Evolutionary conservation across 2,888 invertebrate genomes (phyloP).

Genomic region (Crossocerus cetratus): DNA sequence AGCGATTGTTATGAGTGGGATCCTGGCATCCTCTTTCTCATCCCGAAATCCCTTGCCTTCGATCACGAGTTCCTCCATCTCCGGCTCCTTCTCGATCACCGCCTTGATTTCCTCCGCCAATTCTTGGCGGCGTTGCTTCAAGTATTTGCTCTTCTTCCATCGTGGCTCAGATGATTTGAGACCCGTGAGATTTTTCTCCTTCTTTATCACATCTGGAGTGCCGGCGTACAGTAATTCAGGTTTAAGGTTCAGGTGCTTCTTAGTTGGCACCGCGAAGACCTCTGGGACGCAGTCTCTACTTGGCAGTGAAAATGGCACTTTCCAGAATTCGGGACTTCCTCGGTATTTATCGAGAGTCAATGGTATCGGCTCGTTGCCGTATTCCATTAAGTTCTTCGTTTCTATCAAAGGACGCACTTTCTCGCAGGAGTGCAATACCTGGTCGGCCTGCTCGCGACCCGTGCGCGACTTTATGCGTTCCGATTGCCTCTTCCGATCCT

Average conservation of each 20-base stretch:
- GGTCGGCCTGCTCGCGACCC: constrained; percentile 50
- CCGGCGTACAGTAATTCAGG: constrained; percentile 52
- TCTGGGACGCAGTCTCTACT: constrained; percentile 47
- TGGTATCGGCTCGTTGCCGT: constrained; percentile 70
- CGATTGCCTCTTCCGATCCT: constrained; percentile 48
- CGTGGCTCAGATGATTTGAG: constrained; percentile 15
- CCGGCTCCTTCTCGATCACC: constrained; percentile 66
- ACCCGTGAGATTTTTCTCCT: constrained; percentile 54
- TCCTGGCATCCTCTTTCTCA: neutral
- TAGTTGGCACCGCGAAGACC: constrained; percentile 38
- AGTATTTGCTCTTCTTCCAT: constrained; percentile 67
- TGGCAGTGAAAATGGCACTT: constrained; percentile 43
- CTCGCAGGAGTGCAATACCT: constrained; percentile 60
- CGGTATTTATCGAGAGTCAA: constrained; percentile 63
- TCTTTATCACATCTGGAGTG: constrained; percentile 52
- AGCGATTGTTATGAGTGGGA: constrained; percentile 50
- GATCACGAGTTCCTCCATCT: constrained; percentile 63
- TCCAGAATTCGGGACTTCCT: constrained; percentile 66
- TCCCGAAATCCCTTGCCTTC: constrained; percentile 55
- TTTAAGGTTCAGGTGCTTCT: constrained; percentile 44
- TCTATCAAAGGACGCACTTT: constrained; percentile 54
- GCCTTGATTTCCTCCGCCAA: constrained; percentile 55
- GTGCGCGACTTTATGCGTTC: constrained; percentile 32
- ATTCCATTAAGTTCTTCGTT: constrained; percentile 64
- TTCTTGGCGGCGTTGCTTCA: constrained; percentile 52